Evolutionary conservation across 1,140 invertebrate genomes (phyloP), one percentile per base, ranked within the genome.

Genomic region (Wiebesia pumilae): DNA sequence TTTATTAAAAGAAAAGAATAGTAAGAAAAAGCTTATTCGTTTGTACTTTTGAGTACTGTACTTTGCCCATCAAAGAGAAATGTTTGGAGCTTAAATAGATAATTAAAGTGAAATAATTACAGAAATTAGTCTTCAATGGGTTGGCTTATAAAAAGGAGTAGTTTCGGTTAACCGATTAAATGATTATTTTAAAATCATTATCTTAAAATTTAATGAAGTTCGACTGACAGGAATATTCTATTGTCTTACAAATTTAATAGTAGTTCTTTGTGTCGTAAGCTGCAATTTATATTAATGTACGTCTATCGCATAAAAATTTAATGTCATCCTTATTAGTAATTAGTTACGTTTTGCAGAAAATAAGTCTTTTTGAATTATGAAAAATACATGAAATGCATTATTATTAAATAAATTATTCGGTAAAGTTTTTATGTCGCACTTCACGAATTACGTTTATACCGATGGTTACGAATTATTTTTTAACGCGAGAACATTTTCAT

Each of bases 1-100:
- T 83, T 78, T 86, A 86, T 86, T 86, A 83, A 86, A 83, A 77
- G 16, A 43, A 65, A 33, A 24, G 58, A 67, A 83, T 67, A 38
- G 4, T 1, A 73, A 73, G 14, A 21, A 73, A 43, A 19, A 10
- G 40, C 4, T 40, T 3, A 24, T 33, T 73, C 24, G 69, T 40
- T 33, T 69, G 2, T 69, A 35, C 65, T 69, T 69, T 35, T 12
- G n/a, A 12, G 35, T 14, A 62, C 24, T 62, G 27, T 24, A 27
- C 4, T 27, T 27, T 27, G 21, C 10, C 27, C 27, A 4, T 10
- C 3, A 4, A 62, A 27, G 27, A 62, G 1, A 62, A 27, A 54
- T 12, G 16, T 54, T 54, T 54, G 51, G 19, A 54, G 16, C 19
- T 54, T 14, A 12, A 21, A 12, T 54, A 14, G 19, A 54, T 54